These are phyloP conservation scores for Triops cancriformis DNA, from an alignment of 1,140 invertebrate species.

Conservation along the genomic window DNA sequence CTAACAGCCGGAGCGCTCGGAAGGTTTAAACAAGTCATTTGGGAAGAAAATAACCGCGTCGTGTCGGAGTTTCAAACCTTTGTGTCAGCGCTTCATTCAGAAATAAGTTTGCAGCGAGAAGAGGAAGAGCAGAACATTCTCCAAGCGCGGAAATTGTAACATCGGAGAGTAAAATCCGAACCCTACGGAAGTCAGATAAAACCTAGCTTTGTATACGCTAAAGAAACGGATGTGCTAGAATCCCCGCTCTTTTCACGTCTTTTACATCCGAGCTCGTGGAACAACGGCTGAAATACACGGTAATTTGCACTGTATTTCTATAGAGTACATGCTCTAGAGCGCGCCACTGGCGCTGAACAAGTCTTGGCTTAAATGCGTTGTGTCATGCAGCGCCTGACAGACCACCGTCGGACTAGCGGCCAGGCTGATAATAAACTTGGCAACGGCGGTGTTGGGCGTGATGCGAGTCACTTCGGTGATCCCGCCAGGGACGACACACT, in stretches of 20 bases:
- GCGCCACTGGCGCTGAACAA: not conserved
- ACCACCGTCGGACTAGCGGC: not conserved
- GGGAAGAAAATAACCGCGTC: not conserved
- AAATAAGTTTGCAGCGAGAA: not conserved
- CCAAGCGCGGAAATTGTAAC: not conserved
- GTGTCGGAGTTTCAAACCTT: not conserved
- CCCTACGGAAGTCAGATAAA: too few species aligned
- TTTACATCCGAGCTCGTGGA: too few species aligned
- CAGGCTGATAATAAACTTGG: conserved; percentile 2
- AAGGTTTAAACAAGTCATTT: not conserved
- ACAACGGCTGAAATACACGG: too few species aligned
- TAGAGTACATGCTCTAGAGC: not conserved
- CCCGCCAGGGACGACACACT: not conserved
- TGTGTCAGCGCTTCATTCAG: not conserved
- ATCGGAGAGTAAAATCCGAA: not conserved
- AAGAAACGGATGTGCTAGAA: too few species aligned
- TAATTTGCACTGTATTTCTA: too few species aligned
- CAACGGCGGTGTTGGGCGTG: conserved; percentile 22
- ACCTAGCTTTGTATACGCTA: too few species aligned
- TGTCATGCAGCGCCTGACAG: conserved; percentile 19
- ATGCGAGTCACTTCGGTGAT: not conserved
- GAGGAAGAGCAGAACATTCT: not conserved
- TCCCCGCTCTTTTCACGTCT: too few species aligned
- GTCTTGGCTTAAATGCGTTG: conserved; percentile 18
- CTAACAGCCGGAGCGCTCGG: not conserved